Base-by-base conservation (phyloP, 2,888 invertebrate species). In the Hydrotaea cyrtoneurina region DNA sequence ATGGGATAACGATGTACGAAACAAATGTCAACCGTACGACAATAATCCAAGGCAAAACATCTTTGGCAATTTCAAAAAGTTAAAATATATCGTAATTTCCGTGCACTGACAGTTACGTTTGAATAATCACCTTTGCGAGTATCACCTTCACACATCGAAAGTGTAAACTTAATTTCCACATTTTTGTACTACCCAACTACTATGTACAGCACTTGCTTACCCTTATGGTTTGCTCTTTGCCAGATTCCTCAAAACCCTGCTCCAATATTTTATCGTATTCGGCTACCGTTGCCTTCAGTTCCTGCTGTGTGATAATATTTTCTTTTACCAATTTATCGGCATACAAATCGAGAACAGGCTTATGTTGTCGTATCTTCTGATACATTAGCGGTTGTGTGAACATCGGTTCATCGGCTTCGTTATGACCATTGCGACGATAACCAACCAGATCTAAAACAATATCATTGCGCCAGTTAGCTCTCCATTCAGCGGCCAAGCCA, bases 311-410 rank as follows among this genome's bases (percentile, higher is more conserved):
- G 15, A 96, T 95, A 13, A 95, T 93, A 5, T 96, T 96, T 87
- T 96, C 96, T 0, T 93, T 93, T 86, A 96, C 94, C 74, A 98
- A 93, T 88, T 95, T 94, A 0, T 95, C 94, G 0, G 94, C 94
- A 92, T 98, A 98, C 78, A 96, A 93, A 82, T 95, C 93, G 85
- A 97, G 93, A 74, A 94, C 93, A n/a, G 94, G 94, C 90, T 92
- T 92, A 90, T 95, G 95, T 64, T 94, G 93, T 80, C 93, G 94
- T 87, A 98, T 97, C 90, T 96, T 96, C 91, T 96, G 96, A 94
- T 98, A 98, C 98, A 98, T 98, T 86, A 97, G 94, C 0, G 98
- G 98, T 92, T 98, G 98, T 0, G 98, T 98, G 92, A 97, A 96
- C 96, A 96, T 97, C 0, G 98, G 98, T 92, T 98, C 98, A 92